Evolutionary conservation across 1,140 invertebrate genomes (phyloP), one percentile per base, ranked within the genome.

Genomic region (Aricia agestis): DNA sequence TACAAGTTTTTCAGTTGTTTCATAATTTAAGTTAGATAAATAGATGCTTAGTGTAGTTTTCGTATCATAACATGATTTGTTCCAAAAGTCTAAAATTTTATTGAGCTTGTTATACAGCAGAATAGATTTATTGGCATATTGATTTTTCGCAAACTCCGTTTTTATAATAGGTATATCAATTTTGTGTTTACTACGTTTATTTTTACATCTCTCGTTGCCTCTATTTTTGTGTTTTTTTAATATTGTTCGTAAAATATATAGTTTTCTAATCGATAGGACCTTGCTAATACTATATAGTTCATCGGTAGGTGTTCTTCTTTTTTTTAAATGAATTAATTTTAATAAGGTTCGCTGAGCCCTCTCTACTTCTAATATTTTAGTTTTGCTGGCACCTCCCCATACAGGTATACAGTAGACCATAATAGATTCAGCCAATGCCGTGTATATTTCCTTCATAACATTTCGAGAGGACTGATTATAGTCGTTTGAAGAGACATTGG

Each of bases 361-460:
- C 59, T 72, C 31, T 19, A 45, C 36, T n/a, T 66, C 36, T 68
- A 25, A 31, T n/a, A 42, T 68, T 61, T 68, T 72, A 52, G 31
- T 66, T 69, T 68, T 68, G 11, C 65, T 52, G 3, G 61, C 67
- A 2, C 69, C 73, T 18, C 73, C 73, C 69, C 70, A 71, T 1
- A 61, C 19, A 10, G 70, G 41, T 18, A 72, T 72, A 67, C 70
- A 74, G 19, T 74, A 72, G 31, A 19, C 15, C 13, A 72, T 15
- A 11, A 72, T 52, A 7, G 74, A 75, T 41, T 72, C 68, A 0
- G 45, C 65, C n/a, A 75, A n/a, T 2, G 70, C 1, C 36, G 57
- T 19, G 10, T 72, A 72, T 13, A 72, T 66, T 65, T 45, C 31
- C 1, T 65, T 65, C 61, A 75, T n/a, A 9, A 72, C 2, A 58